Conservation (phyloP, 2,797 vertebrate species). For the Pangasius mekongensis region DNA sequence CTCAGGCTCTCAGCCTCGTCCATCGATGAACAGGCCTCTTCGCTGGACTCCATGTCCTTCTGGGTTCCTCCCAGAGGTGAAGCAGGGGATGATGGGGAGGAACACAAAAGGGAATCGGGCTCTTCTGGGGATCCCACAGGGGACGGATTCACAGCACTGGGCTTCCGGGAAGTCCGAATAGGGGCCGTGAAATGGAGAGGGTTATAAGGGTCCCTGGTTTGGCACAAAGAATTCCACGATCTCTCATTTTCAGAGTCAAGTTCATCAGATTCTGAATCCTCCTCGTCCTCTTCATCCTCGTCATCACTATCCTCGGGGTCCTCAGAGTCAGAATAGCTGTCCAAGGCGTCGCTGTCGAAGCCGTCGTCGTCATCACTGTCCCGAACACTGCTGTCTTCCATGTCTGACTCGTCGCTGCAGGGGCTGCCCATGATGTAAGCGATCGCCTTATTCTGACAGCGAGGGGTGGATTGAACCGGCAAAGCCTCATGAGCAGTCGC, state of each 20-base stretch:
- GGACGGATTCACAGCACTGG: slow-evolving; percentile 59
- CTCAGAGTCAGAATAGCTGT: slow-evolving; percentile 65
- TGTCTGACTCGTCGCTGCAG: slow-evolving; percentile 79
- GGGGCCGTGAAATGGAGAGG: slow-evolving; percentile 87
- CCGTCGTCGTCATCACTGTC: slow-evolving; percentile 80
- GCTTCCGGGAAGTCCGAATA: slow-evolving; percentile 70
- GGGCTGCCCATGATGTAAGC: slow-evolving; percentile 90
- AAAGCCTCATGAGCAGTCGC: not conserved
- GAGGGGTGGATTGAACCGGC: slow-evolving; percentile 51
- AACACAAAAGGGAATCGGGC: slow-evolving; percentile 18
- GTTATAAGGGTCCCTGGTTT: slow-evolving; percentile 84
- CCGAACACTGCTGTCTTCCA: slow-evolving; percentile 63
- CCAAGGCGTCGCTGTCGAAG: slow-evolving; percentile 86
- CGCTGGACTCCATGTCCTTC: slow-evolving; percentile 64
- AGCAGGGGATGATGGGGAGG: slow-evolving; percentile 52
- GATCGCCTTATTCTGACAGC: slow-evolving; percentile 88
- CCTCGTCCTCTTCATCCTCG: slow-evolving; percentile 59
- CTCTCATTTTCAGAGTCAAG: slow-evolving; percentile 72
- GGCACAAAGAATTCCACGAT: slow-evolving; percentile 83
- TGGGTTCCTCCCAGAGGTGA: slow-evolving; percentile 43
- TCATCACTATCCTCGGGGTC: slow-evolving; percentile 58
- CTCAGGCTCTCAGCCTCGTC: slow-evolving; percentile 83
- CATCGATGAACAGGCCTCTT: slow-evolving; percentile 77
- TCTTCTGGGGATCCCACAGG: slow-evolving; percentile 55
- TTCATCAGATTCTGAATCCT: slow-evolving; percentile 49